These are phyloP conservation scores for Beaufortia kweichowensis DNA, from an alignment of 2,113 vertebrate genomes.

Conservation along the genomic window DNA sequence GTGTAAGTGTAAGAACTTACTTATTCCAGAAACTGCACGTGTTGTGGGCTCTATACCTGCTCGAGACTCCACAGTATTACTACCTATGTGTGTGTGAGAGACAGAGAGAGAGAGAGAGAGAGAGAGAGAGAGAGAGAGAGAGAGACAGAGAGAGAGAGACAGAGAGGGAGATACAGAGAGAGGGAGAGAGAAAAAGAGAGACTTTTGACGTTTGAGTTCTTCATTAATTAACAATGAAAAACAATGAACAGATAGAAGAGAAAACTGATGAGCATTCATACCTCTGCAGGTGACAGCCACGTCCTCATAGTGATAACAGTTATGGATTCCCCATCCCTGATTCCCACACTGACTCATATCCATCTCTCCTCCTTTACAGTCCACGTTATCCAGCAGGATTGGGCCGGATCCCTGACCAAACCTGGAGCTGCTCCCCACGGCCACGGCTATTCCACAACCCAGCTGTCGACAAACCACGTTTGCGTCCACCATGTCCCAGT, in stretches of 20 bases:
- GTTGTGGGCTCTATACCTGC: slow-evolving; percentile 62
- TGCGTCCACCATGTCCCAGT: slow-evolving; percentile 96
- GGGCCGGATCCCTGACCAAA: slow-evolving; percentile 85
- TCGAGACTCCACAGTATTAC: slow-evolving; percentile 51
- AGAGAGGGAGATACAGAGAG: slow-evolving; percentile 7
- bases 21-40: slow-evolving; percentile 54
- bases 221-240: no score
- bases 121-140: neutral
- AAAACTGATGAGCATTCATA: no score
- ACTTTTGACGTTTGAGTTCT: no score
- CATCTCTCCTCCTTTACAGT: slow-evolving; percentile 84
- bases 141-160: neutral
- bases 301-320: slow-evolving; percentile 97
- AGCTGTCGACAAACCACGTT: slow-evolving; percentile 91
- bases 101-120: neutral
- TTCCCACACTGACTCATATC: slow-evolving; percentile 85
- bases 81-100: slow-evolving; percentile 69
- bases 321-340: slow-evolving; percentile 92
- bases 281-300: slow-evolving; percentile 88
- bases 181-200: no score
- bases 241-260: no score
- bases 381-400: slow-evolving; percentile 93
- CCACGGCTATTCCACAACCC: slow-evolving; percentile 80
- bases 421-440: slow-evolving; percentile 76
- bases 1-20: slow-evolving; percentile 60